Evolutionary conservation across 2,113 vertebrate species (phyloP).

Genomic region (Glareola pratincola): DNA sequence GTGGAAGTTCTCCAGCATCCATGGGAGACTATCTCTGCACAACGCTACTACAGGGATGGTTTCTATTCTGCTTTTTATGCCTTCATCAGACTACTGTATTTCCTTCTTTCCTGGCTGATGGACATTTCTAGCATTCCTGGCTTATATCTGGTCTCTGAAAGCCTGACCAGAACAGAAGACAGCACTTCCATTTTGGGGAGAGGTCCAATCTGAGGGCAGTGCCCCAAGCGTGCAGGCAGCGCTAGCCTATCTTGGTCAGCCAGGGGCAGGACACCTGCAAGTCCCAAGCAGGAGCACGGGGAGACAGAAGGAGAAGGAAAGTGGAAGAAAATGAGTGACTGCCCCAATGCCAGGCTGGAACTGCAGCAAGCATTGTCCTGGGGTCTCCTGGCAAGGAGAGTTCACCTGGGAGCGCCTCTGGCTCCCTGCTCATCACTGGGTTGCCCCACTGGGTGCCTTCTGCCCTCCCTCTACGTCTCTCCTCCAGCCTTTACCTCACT

Average conservation of each 20-base stretch:
- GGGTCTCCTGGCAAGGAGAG: neutral
- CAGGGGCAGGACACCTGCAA: neutral
- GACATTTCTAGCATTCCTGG: neutral
- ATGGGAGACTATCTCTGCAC: neutral
- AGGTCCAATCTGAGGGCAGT: neutral
- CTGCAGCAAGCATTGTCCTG: neutral
- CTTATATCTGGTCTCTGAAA: neutral
- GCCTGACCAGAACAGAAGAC: neutral
- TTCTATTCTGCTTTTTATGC: neutral
- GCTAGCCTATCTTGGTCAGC: neutral
- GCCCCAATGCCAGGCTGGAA: neutral
- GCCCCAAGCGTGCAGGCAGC: neutral
- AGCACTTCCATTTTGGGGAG: neutral
- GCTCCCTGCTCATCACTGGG: neutral
- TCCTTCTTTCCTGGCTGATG: neutral
- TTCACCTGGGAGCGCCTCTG: neutral
- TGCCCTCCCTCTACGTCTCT: neutral
- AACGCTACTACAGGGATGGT: neutral
- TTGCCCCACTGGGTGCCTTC: neutral
- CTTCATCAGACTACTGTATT: neutral
- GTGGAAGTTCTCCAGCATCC: neutral
- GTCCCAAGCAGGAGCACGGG: neutral
- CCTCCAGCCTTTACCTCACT: neutral
- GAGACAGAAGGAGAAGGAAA: neutral
- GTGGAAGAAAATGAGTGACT: no score